phyloP scores from a whole-genome alignment of 2,888 invertebrate genomes.

The Drosophila colorata region DNA sequence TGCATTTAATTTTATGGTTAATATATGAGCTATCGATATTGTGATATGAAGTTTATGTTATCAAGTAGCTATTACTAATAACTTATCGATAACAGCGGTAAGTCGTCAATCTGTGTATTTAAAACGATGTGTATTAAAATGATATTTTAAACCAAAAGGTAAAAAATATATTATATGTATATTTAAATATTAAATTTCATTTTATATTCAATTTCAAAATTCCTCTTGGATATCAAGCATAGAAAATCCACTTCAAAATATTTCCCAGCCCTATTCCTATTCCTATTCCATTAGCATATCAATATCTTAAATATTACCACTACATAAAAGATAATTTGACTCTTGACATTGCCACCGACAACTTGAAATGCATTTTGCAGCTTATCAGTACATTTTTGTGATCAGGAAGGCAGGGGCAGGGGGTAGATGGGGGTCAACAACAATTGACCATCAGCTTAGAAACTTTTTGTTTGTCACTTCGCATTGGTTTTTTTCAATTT shows the following conservation, averaged over 20 bases:
- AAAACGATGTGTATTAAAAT: too few species aligned
- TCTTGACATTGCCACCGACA: constrained; percentile 29
- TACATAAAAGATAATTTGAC: constrained; percentile 21
- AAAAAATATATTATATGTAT: too few species aligned
- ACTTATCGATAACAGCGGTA: background rate
- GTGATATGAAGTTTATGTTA: too few species aligned
- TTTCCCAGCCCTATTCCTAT: background rate
- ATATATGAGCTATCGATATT: too few species aligned
- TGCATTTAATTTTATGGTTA: too few species aligned
- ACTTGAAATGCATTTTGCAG: constrained; percentile 33
- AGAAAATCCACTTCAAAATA: constrained; percentile 8
- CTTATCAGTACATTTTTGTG: constrained; percentile 37
- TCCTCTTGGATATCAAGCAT: background rate
- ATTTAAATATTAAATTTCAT: too few species aligned
- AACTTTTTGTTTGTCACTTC: constrained; percentile 38
- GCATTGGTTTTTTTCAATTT: constrained; percentile 36
- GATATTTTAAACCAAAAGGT: too few species aligned
- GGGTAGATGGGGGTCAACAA: background rate
- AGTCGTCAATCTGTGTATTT: too few species aligned
- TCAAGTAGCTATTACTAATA: background rate
- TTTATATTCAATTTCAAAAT: background rate
- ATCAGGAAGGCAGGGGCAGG: background rate
- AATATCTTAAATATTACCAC: constrained; percentile 20
- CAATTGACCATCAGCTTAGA: constrained; percentile 37
- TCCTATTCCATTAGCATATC: constrained; percentile 22